Conservation (phyloP, 2,797 vertebrate species). For the Calcarius lapponicus region DNA sequence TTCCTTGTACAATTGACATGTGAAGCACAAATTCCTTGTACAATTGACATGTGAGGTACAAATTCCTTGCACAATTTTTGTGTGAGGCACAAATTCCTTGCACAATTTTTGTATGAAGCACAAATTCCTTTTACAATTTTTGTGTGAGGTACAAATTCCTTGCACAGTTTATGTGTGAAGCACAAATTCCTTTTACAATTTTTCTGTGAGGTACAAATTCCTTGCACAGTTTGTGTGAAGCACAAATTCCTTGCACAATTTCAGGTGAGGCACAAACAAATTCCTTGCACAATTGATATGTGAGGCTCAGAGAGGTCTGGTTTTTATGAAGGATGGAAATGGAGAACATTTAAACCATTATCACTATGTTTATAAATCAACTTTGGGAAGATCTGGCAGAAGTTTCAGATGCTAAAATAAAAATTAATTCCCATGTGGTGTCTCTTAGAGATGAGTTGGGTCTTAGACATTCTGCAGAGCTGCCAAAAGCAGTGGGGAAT, state of each 20-base stretch:
- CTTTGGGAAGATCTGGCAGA: not conserved
- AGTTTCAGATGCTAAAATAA: not conserved
- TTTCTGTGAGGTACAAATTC: not conserved
- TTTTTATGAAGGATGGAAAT: not conserved
- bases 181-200: too few relatives aligned
- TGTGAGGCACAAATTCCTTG: not conserved
- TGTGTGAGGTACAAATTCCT: not conserved
- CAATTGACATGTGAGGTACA: too few relatives aligned
- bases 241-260: not conserved
- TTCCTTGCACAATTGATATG: not conserved
- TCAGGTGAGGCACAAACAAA: not conserved
- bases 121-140: not conserved
- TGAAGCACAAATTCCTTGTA: not conserved
- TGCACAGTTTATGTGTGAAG: too few relatives aligned
- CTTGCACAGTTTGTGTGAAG: not conserved
- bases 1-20: not conserved
- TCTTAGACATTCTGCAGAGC: not conserved
- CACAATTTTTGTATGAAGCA: not conserved
- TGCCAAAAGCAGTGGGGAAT: not conserved
- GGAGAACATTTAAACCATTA: not conserved
- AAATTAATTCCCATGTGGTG: not conserved
- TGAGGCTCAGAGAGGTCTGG: not conserved
- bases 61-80: too few relatives aligned
- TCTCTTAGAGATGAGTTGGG: not conserved
- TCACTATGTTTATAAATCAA: not conserved